Evolutionary conservation across 2,888 invertebrate genomes (phyloP).

Genomic region (Dynastes maya): DNA sequence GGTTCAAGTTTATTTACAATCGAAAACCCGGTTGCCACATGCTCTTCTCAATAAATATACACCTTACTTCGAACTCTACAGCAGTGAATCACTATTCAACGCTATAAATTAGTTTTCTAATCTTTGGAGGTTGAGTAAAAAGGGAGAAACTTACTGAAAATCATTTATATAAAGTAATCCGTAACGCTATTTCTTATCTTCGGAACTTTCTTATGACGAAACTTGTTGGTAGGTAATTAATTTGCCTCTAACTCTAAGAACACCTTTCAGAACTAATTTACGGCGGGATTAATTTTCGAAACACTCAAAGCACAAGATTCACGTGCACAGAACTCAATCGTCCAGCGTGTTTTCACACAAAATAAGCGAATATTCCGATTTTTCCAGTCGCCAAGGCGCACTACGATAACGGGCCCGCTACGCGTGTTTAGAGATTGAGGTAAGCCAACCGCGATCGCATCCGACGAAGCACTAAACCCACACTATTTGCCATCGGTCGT

Average conservation of each 20-base stretch:
- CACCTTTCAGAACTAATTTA: no score
- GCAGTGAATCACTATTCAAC: constrained; percentile 1
- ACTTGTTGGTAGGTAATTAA: neutral
- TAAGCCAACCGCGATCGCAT: constrained; percentile 7
- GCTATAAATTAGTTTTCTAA: neutral
- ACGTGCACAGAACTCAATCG: neutral
- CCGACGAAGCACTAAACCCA: constrained; percentile 10
- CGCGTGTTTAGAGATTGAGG: neutral
- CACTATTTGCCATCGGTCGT: constrained; percentile 24
- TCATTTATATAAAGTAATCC: neutral
- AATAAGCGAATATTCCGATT: neutral
- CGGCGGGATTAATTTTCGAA: neutral
- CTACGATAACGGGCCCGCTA: neutral
- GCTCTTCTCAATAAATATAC: constrained; percentile 16
- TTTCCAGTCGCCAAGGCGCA: neutral
- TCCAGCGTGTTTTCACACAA: neutral
- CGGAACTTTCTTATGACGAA: neutral
- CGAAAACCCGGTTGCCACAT: constrained; percentile 26
- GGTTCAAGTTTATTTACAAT: constrained; percentile 21
- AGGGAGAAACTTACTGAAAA: neutral
- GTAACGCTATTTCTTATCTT: neutral
- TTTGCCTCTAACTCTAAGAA: no score
- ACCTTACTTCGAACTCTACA: constrained; percentile 5
- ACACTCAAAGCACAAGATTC: neutral
- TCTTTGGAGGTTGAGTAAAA: neutral